Evolutionary conservation across 2,888 invertebrate genomes (phyloP).

Genomic region (Dysmachus trigonus): DNA sequence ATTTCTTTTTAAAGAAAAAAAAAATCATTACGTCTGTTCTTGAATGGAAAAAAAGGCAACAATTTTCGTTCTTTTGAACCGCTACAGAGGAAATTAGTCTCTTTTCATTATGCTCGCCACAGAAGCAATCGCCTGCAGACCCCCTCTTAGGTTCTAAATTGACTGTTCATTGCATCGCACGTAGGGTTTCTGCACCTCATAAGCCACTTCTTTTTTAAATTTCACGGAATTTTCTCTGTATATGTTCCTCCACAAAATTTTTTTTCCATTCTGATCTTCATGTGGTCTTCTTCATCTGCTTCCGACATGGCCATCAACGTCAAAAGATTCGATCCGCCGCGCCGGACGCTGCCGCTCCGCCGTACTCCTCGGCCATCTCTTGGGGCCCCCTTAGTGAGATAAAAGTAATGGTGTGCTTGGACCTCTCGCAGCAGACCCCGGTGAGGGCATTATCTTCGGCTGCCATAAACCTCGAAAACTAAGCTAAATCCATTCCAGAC

Average conservation of each 20-base stretch:
- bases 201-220: neutral
- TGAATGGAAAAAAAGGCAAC: neutral
- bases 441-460: slow-evolving; percentile 40
- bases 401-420: slow-evolving; percentile 10
- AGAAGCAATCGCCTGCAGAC: neutral
- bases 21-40: neutral
- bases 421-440: neutral
- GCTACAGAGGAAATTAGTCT: neutral
- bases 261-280: neutral
- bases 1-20: neutral
- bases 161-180: neutral
- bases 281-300: slow-evolving; percentile 3
- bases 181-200: neutral
- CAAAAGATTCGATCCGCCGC: slow-evolving; percentile 35
- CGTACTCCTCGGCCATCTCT: neutral
- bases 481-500: slow-evolving; percentile 27
- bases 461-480: slow-evolving; percentile 19
- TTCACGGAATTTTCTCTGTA: neutral
- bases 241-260: neutral
- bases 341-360: neutral
- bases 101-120: neutral
- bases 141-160: neutral
- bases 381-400: neutral
- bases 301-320: slow-evolving; percentile 27
- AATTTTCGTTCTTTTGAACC: neutral